Evolutionary conservation across 2,113 vertebrate genomes (phyloP).

Genomic region (Gracilinanus agilis): DNA sequence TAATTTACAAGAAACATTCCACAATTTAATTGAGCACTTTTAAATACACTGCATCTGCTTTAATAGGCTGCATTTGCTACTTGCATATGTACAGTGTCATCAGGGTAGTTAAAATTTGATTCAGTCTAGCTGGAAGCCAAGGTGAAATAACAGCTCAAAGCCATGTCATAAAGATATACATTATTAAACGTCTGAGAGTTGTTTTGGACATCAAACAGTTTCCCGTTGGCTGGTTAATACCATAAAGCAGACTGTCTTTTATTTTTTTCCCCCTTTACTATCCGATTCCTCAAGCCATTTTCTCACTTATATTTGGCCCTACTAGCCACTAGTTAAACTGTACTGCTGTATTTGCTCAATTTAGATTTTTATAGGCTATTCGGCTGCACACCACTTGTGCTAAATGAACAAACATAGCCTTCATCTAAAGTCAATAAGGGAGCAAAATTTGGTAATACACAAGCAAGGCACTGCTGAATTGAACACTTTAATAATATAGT

Average conservation of each 20-base stretch:
- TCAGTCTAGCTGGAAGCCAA: conserved; percentile 64
- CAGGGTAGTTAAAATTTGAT: conserved; percentile 74
- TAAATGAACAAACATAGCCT: conserved; percentile 41
- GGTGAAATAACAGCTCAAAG: conserved; percentile 70
- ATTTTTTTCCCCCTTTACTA: conserved; percentile 63
- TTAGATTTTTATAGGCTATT: conserved; percentile 72
- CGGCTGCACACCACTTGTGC: conserved; percentile 35
- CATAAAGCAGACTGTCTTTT: conserved; percentile 63
- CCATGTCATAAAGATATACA: conserved; percentile 65
- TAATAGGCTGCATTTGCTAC: conserved; percentile 70
- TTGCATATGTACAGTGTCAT: conserved; percentile 68
- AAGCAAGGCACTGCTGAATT: conserved; percentile 33
- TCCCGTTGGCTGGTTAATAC: conserved; percentile 70
- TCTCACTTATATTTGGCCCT: conserved; percentile 66
- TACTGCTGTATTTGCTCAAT: conserved; percentile 73
- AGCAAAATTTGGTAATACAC: conserved; percentile 51
- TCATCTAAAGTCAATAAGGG: conserved; percentile 26
- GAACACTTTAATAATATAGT: conserved; percentile 52
- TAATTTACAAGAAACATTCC: conserved; percentile 80
- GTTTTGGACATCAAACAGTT: conserved; percentile 66
- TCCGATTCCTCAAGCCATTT: conserved; percentile 59
- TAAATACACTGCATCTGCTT: conserved; percentile 73
- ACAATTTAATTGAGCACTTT: conserved; percentile 78
- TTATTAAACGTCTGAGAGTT: conserved; percentile 75
- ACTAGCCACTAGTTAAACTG: conserved; percentile 71